Evolutionary conservation across 2,113 vertebrate genomes (phyloP).

Genomic region (Motacilla alba): DNA sequence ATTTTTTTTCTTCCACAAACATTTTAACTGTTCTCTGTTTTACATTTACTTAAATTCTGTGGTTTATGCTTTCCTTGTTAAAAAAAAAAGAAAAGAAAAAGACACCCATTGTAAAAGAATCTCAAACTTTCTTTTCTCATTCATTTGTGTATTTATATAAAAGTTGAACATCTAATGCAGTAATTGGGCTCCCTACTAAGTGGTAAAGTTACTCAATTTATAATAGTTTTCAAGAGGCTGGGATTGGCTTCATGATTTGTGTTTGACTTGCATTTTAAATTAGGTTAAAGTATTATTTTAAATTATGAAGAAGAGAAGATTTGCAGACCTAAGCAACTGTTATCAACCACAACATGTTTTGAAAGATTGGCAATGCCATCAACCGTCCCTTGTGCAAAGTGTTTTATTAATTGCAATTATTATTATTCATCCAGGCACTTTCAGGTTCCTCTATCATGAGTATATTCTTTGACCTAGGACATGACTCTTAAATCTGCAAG

Average conservation of each 20-base stretch:
- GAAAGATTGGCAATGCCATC: neutral
- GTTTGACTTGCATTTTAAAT: neutral
- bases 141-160: neutral
- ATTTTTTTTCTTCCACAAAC: neutral
- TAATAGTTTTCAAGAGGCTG: neutral
- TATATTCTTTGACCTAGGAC: slow-evolving; percentile 34
- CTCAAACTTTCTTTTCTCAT: neutral
- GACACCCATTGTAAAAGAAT: neutral
- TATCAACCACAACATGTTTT: neutral
- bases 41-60: neutral
- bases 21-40: neutral
- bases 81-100: neutral
- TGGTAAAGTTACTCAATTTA: neutral
- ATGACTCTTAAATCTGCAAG: slow-evolving; percentile 39
- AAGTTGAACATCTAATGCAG: neutral
- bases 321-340: neutral
- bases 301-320: neutral
- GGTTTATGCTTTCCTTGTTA: accelerated
- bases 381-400: neutral
- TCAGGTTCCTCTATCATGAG: neutral
- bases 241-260: neutral
- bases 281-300: neutral
- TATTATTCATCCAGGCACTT: slow-evolving; percentile 5
- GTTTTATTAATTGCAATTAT: slow-evolving; percentile 10
- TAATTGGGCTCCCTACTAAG: neutral